A percentile compares a stretch with the other conserved stretches of the same genome.
Evolutionary conservation across 2,888 invertebrate species (phyloP).

Genomic region (Epistrophe eligans): DNA sequence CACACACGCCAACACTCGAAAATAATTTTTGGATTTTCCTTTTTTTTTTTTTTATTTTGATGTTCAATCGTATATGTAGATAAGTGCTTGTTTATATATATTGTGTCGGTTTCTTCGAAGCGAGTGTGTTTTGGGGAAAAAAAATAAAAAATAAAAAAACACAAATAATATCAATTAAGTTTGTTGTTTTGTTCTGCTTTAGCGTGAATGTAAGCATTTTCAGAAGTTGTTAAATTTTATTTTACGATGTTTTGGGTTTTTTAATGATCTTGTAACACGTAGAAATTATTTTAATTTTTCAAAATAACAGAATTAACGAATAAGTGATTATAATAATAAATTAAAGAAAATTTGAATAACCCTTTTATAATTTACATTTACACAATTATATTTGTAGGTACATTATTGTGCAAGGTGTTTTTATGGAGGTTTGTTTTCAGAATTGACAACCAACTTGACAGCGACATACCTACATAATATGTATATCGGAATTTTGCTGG

Average conservation of each 20-base stretch:
- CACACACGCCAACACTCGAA: slow-evolving; percentile 67
- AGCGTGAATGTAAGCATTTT: slow-evolving; percentile 39
- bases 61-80: slow-evolving; percentile 49
- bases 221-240: slow-evolving; percentile 54
- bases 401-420: background rate
- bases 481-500: too few relatives aligned
- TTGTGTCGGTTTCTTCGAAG: slow-evolving; percentile 53
- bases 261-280: slow-evolving; percentile 10
- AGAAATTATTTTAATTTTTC: slow-evolving; percentile 15
- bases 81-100: slow-evolving; percentile 66
- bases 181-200: slow-evolving; percentile 49
- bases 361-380: background rate
- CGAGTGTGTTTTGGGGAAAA: slow-evolving; percentile 20
- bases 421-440: background rate
- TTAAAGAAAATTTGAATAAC: background rate
- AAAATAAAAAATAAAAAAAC: slow-evolving; percentile 13
- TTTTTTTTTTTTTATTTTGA: slow-evolving; percentile 10
- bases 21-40: slow-evolving; percentile 8
- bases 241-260: slow-evolving; percentile 53
- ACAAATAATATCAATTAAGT: slow-evolving; percentile 47
- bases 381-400: background rate
- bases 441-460: too few relatives aligned
- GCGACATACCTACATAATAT: too few relatives aligned
- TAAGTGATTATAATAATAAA: slow-evolving; percentile 7
- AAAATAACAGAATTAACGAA: background rate